A percentile compares a stretch with the other conserved stretches of the same genome.
Conservation (phyloP, 2,797 vertebrate genomes). For the Notolepis coatsorum region DNA sequence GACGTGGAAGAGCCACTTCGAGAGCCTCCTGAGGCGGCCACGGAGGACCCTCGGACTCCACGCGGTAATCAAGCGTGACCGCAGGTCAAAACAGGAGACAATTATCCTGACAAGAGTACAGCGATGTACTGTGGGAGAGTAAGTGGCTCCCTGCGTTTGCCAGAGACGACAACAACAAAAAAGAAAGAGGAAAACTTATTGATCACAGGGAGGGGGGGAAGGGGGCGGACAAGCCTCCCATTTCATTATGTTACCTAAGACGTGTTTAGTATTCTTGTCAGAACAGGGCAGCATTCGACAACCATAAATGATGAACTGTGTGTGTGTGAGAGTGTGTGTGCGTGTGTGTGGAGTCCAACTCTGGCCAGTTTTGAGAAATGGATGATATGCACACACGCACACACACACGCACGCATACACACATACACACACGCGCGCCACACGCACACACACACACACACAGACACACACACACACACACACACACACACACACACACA, state of each 20-base stretch:
- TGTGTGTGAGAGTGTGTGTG: not conserved
- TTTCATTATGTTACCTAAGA: constrained; percentile 1
- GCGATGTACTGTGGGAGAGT: not conserved
- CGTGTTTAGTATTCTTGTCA: not conserved
- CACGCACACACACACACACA: too few relatives aligned
- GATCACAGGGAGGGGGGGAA: too few relatives aligned
- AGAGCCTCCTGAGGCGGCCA: not conserved
- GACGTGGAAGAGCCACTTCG: not conserved
- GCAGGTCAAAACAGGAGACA: not conserved
- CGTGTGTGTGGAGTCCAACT: too few relatives aligned
- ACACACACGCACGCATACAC: too few relatives aligned
- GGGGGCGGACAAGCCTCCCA: too few relatives aligned
- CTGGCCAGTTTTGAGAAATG: not conserved
- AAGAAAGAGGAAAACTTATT: not conserved
- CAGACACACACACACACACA: too few relatives aligned
- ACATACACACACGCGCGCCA: too few relatives aligned
- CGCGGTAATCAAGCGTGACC: not conserved
- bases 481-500: too few relatives aligned
- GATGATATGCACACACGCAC: too few relatives aligned
- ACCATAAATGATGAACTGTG: not conserved
- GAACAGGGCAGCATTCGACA: not conserved
- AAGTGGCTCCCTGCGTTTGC: not conserved
- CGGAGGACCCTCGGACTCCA: not conserved
- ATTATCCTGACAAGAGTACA: not conserved
- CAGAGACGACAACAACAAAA: too few relatives aligned